phyloP scores from a whole-genome alignment of 2,797 vertebrate species.

The Poecilia picta region DNA sequence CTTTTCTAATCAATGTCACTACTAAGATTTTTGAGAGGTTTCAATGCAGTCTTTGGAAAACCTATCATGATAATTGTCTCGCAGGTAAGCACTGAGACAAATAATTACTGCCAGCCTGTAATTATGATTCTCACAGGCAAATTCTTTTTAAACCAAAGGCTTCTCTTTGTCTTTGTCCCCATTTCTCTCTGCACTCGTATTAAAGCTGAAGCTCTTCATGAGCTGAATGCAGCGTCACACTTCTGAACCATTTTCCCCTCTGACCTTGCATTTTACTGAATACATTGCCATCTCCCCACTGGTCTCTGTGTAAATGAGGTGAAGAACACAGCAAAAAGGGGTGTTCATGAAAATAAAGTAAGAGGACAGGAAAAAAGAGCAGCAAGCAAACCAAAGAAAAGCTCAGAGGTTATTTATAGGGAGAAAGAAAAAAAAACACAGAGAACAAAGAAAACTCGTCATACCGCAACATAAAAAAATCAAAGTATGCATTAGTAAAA shows the following conservation, averaged over 20 bases:
- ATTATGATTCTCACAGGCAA: conserved; percentile 43
- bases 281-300: conserved; percentile 23
- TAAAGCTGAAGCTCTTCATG: conserved; percentile 43
- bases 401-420: conserved; percentile 21
- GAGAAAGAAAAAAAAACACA: conserved; percentile 13
- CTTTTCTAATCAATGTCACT: conserved; percentile 26
- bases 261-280: conserved; percentile 28
- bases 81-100: conserved; percentile 37
- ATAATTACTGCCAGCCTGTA: conserved; percentile 41
- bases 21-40: conserved; percentile 24
- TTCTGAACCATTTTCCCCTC: conserved; percentile 25
- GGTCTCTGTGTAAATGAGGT: conserved; percentile 9
- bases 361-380: neutral
- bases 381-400: conserved; percentile 15
- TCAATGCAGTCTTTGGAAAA: conserved; percentile 19
- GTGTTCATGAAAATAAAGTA: conserved; percentile 12
- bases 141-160: conserved; percentile 39
- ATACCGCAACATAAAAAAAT: conserved; percentile 37
- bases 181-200: conserved; percentile 27
- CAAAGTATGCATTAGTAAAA: conserved; percentile 51
- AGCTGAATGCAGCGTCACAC: conserved; percentile 15
- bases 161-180: conserved; percentile 19
- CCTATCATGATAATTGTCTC: conserved; percentile 27
- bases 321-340: conserved; percentile 33
- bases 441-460: conserved; percentile 36